Evolutionary conservation across 2,113 vertebrate species (phyloP).

Genomic region (Irena cyanogastra): DNA sequence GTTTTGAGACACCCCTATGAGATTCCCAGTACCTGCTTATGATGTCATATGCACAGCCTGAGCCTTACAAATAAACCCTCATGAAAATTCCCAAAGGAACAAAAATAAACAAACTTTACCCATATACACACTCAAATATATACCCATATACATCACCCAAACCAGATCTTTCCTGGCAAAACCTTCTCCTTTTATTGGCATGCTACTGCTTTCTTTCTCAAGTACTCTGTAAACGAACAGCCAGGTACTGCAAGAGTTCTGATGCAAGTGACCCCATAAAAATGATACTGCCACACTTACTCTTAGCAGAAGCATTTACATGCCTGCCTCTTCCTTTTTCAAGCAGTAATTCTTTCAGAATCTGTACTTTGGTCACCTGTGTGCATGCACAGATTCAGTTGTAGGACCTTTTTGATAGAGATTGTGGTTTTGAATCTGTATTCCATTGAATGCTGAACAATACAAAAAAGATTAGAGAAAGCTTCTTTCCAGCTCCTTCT

Average conservation of each 20-base stretch:
- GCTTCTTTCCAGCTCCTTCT: neutral
- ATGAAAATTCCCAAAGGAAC: neutral
- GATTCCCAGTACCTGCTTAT: neutral
- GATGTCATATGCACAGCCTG: neutral
- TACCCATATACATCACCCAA: neutral
- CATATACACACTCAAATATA: neutral
- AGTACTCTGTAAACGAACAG: neutral
- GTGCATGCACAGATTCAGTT: neutral
- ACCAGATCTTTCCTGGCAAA: neutral
- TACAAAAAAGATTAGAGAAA: slow-evolving; percentile 30
- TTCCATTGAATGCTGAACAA: neutral
- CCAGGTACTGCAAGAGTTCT: neutral
- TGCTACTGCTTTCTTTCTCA: neutral
- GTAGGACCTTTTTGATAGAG: neutral
- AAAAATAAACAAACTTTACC: neutral
- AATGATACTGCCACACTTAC: neutral
- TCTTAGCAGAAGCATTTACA: neutral
- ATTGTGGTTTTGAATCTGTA: neutral
- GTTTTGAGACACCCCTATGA: neutral
- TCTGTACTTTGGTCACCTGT: neutral
- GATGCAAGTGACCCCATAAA: neutral
- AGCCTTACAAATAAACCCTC: neutral
- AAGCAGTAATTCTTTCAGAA: neutral
- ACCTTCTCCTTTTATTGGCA: neutral
- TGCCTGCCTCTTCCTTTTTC: neutral